These are phyloP conservation scores for Oxycera nigricornis DNA, from an alignment of 2,888 invertebrate species.

Conservation along the genomic window DNA sequence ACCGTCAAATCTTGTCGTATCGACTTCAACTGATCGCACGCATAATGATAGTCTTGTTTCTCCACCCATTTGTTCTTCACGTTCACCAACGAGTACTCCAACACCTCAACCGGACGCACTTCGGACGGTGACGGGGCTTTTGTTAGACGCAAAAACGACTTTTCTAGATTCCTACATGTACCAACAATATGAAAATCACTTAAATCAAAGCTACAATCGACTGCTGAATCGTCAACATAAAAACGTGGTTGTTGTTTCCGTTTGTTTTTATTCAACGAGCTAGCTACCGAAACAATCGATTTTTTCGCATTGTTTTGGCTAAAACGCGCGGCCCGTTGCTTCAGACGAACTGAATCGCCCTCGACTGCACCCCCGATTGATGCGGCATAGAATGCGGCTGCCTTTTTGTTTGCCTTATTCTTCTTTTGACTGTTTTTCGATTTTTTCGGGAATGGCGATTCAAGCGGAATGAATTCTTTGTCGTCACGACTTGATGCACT, in stretches of 20 bases:
- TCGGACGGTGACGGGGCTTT: conserved; percentile 92
- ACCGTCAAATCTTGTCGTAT: conserved; percentile 99
- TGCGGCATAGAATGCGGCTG: conserved; percentile 69
- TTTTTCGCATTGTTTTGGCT: conserved; percentile 50
- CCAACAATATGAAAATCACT: conserved; percentile 91
- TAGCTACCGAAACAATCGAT: conserved; percentile 54
- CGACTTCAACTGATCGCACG: conserved; percentile 98
- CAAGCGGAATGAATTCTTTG: conserved; percentile 54
- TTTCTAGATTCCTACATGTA: conserved; percentile 92
- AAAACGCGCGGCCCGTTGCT: conserved; percentile 91
- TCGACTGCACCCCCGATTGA: conserved; percentile 73
- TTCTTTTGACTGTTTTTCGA: conserved; percentile 61
- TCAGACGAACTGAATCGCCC: conserved; percentile 79
- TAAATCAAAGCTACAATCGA: conserved; percentile 79
- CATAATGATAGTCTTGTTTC: conserved; percentile 93
- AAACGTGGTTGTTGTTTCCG: conserved; percentile 53
- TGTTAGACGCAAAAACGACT: conserved; percentile 94
- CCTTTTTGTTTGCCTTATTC: conserved; percentile 60
- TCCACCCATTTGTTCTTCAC: conserved; percentile 91
- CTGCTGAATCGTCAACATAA: conserved; percentile 66
- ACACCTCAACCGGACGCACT: conserved; percentile 88
- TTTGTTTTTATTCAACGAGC: conserved; percentile 49
- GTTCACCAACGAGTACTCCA: conserved; percentile 83
- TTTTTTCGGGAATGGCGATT: conserved; percentile 3
- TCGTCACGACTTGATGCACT: conserved; percentile 58